Conservation (phyloP, 2,113 vertebrate species). For the Turdus rufiventris region DNA sequence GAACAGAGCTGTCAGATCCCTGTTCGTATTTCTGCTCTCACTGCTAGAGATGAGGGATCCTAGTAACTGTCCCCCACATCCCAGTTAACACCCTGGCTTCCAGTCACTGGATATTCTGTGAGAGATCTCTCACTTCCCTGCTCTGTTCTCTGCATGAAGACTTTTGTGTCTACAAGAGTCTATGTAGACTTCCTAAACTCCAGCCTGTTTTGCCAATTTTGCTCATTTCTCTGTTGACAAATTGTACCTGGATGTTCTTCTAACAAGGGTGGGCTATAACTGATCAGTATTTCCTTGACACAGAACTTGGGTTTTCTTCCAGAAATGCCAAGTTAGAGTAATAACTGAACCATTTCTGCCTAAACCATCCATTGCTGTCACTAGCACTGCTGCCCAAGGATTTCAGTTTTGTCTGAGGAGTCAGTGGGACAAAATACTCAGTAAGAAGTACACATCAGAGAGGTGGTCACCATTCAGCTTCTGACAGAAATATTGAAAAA, state of each 20-base stretch:
- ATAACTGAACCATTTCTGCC: background rate
- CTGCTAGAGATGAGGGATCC: rapidly evolving
- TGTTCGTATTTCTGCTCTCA: rapidly evolving
- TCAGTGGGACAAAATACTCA: background rate
- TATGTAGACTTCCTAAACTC: background rate
- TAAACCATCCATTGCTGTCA: background rate
- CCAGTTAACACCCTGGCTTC: background rate
- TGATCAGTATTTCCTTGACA: background rate
- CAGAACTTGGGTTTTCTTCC: background rate
- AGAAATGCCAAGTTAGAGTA: background rate
- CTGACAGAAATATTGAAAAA: background rate
- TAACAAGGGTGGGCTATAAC: background rate
- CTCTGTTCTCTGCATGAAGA: background rate
- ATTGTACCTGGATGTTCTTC: background rate
- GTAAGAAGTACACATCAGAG: background rate
- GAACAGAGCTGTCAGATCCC: background rate
- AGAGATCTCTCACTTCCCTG: background rate
- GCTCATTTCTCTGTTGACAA: background rate
- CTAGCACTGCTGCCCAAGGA: background rate
- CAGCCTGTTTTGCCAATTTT: background rate
- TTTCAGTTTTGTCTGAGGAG: background rate
- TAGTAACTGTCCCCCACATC: background rate
- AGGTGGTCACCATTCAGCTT: background rate
- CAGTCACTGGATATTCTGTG: background rate
- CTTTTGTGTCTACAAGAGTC: background rate